These are phyloP conservation scores for Protonemura montana DNA, from an alignment of 2,888 invertebrate genomes.

Conservation along the genomic window DNA sequence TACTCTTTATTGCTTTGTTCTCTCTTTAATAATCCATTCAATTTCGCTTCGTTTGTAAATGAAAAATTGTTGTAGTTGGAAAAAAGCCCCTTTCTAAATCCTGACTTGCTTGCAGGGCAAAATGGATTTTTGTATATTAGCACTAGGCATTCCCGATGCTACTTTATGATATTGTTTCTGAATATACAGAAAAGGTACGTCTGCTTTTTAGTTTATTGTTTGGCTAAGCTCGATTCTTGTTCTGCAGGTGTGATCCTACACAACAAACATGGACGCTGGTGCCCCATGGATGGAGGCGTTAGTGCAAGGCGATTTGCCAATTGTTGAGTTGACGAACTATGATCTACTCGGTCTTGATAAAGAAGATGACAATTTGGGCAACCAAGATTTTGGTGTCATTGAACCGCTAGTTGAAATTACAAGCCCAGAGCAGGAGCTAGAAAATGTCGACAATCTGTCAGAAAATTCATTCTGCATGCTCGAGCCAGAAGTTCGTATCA, in stretches of 20 bases:
- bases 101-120: no score
- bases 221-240: no score
- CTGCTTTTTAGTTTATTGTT: not conserved
- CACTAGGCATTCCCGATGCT: no score
- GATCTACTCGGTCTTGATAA: not conserved
- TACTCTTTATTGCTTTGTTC: no score
- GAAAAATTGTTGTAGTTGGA: no score
- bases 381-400: not conserved
- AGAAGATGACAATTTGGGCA: not conserved
- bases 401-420: not conserved
- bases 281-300: not conserved
- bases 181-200: not conserved
- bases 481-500: not conserved
- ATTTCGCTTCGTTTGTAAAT: no score
- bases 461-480: not conserved
- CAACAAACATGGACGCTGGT: not conserved
- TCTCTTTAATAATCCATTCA: no score
- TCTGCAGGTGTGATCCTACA: no score
- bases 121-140: no score
- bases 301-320: not conserved
- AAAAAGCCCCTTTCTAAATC: no score
- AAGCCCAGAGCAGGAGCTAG: not conserved
- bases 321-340: not conserved
- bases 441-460: not conserved
- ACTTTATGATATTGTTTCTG: no score